A percentile compares a stretch with the other conserved stretches of the same genome.
Evolutionary conservation across 2,113 vertebrate species (phyloP).

Genomic region (Passer domesticus): DNA sequence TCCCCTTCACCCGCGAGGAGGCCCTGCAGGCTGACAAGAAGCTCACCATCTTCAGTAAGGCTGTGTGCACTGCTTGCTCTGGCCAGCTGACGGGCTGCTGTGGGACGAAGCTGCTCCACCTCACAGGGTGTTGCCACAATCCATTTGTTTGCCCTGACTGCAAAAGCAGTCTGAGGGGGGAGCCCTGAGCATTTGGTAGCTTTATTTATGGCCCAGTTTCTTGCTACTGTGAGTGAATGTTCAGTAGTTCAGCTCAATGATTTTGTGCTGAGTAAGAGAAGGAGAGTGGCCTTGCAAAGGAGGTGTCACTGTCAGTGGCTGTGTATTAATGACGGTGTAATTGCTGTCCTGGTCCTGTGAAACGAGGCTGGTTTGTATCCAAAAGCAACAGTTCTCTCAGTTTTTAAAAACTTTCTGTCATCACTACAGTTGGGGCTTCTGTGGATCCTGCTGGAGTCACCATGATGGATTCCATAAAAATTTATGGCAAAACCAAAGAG

Average conservation of each 20-base stretch:
- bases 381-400: background rate
- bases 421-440: slow-evolving; percentile 87
- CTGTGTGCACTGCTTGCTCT: background rate
- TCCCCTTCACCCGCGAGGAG: slow-evolving; percentile 96
- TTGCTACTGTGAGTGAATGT: background rate
- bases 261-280: background rate
- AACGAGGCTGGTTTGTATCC: background rate
- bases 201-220: background rate
- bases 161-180: rapidly evolving
- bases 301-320: background rate
- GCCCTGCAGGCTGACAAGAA: slow-evolving; percentile 98
- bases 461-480: slow-evolving; percentile 98
- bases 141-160: rapidly evolving
- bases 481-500: slow-evolving; percentile 99
- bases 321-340: background rate
- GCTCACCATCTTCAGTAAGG: slow-evolving; percentile 93
- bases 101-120: background rate
- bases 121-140: background rate
- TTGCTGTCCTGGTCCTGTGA: background rate
- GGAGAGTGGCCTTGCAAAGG: background rate
- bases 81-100: background rate
- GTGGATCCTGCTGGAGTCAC: slow-evolving; percentile 97
- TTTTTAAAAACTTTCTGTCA: background rate
- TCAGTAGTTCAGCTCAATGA: background rate
- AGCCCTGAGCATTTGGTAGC: background rate